These are phyloP conservation scores for Pachycephus smyrnensis DNA, from an alignment of 2,888 invertebrate species.

Conservation along the genomic window DNA sequence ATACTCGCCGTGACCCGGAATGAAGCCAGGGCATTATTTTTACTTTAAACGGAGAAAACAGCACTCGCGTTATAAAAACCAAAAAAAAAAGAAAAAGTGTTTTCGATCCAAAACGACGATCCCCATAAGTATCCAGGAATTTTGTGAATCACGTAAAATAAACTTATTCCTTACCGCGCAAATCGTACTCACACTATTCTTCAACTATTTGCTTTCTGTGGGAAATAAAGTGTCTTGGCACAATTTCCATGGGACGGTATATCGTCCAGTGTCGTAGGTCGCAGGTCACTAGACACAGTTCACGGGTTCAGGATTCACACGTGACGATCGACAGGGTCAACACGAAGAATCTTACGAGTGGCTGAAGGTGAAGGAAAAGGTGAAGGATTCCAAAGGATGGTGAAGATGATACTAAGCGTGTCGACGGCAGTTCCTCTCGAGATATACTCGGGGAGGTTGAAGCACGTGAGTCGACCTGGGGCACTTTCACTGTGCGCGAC, in stretches of 20 bases:
- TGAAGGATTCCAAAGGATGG: conserved; percentile 37
- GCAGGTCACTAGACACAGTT: neutral
- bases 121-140: neutral
- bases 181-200: neutral
- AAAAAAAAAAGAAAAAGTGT: neutral
- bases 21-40: neutral
- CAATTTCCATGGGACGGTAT: neutral
- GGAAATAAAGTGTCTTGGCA: neutral
- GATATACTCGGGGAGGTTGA: conserved; percentile 58
- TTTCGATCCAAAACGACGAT: no score
- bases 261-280: neutral
- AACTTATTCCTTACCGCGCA: neutral
- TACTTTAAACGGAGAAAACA: neutral
- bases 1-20: neutral
- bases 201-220: neutral
- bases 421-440: conserved; percentile 47
- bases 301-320: neutral
- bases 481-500: conserved; percentile 56
- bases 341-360: neutral
- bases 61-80: no score
- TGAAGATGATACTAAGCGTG: conserved; percentile 60
- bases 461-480: conserved; percentile 53
- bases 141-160: neutral
- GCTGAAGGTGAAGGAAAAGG: neutral
- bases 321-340: neutral